Percentiles rank a stretch among this genome's conserved stretches.
Conservation (phyloP, 2,113 vertebrate genomes). For the Daubentonia madagascariensis region DNA sequence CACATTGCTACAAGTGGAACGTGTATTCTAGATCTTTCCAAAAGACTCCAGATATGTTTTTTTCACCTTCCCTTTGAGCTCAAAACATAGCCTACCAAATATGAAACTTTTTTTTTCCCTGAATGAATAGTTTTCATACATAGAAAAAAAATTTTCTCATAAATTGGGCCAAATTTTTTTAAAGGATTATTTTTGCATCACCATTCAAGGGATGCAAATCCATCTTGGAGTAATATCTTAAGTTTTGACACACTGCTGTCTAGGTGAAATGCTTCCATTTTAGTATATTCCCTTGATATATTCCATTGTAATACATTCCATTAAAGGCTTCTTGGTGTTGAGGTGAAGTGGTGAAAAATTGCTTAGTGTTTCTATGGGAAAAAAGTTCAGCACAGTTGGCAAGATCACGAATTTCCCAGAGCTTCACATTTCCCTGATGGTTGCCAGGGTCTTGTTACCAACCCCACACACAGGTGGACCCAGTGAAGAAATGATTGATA, state of each 20-base stretch:
- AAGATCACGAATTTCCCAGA: background rate
- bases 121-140: background rate
- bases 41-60: background rate
- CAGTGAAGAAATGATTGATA: background rate
- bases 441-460: background rate
- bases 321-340: background rate
- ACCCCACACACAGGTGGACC: accelerated
- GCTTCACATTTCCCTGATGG: background rate
- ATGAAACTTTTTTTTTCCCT: background rate
- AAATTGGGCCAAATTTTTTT: background rate
- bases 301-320: background rate
- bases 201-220: background rate
- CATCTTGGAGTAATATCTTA: background rate
- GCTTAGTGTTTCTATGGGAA: background rate
- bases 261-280: background rate
- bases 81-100: background rate
- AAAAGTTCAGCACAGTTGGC: background rate
- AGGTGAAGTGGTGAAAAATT: background rate
- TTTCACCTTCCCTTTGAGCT: background rate
- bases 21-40: background rate
- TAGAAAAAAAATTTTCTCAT: background rate
- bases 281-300: background rate
- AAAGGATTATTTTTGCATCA: background rate
- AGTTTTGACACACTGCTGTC: background rate
- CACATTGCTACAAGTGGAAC: background rate